Evolutionary conservation across 2,888 invertebrate species (phyloP).

Genomic region (Phortica okadai): DNA sequence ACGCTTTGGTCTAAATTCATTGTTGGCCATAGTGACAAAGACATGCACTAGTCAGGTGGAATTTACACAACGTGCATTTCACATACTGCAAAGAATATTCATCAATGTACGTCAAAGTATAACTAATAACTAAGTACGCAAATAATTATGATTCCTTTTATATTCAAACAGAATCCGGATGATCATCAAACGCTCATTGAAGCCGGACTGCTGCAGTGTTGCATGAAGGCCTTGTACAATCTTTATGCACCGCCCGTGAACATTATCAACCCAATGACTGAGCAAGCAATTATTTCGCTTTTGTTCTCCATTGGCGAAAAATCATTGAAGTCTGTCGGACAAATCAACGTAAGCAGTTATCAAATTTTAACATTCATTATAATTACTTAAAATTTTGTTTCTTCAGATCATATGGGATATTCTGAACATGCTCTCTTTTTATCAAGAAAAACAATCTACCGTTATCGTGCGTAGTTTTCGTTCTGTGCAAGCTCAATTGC

Average conservation of each 20-base stretch:
- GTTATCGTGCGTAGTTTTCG: conserved; percentile 70
- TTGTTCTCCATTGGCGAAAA: conserved; percentile 68
- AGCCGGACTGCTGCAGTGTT: conserved; percentile 72
- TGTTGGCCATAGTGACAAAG: conserved; percentile 72
- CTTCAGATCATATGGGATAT: conserved; percentile 75
- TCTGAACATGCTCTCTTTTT: conserved; percentile 72
- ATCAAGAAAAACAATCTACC: conserved; percentile 70
- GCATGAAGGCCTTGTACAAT: conserved; percentile 71
- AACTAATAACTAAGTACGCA: neutral
- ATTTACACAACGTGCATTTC: conserved; percentile 62
- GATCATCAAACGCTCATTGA: conserved; percentile 69
- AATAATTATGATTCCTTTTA: neutral
- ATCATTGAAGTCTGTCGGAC: conserved; percentile 72
- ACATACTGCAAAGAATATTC: conserved; percentile 66
- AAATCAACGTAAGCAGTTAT: conserved; percentile 70
- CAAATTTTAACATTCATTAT: neutral
- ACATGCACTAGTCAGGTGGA: conserved; percentile 52
- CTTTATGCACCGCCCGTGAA: conserved; percentile 62
- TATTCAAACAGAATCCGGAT: conserved; percentile 60
- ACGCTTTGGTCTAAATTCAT: conserved; percentile 70
- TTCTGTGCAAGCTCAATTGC: conserved; percentile 70
- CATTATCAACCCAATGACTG: conserved; percentile 57
- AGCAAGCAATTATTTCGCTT: conserved; percentile 67
- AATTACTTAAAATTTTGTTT: neutral
- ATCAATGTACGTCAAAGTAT: conserved; percentile 54